Conservation (phyloP, 2,888 invertebrate species). For the Conchocele bisecta region DNA sequence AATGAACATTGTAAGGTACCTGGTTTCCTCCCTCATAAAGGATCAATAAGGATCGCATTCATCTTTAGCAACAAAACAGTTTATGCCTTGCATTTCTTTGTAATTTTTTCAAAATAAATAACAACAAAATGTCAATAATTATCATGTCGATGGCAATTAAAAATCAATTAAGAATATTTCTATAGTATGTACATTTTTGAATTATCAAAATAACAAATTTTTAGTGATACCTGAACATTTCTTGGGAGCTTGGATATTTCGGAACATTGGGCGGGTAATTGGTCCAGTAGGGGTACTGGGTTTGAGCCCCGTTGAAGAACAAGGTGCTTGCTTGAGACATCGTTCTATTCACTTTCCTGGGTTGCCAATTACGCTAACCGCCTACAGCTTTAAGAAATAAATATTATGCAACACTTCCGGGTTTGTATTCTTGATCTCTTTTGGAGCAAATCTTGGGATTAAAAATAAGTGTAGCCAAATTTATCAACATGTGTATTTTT, state of each 20-base stretch:
- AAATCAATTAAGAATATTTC: too few relatives aligned
- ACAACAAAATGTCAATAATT: too few relatives aligned
- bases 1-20: too few relatives aligned
- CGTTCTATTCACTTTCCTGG: conserved; percentile 12
- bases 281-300: conserved; percentile 77
- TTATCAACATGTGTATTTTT: background rate
- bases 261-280: conserved; percentile 80
- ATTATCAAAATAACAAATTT: background rate
- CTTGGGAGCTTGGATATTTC: conserved; percentile 79
- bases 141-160: too few relatives aligned
- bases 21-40: too few relatives aligned
- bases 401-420: background rate
- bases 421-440: background rate
- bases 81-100: too few relatives aligned
- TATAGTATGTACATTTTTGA: too few relatives aligned
- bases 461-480: background rate
- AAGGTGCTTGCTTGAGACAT: conserved; percentile 73
- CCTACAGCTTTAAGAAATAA: conserved; percentile 41
- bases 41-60: too few relatives aligned
- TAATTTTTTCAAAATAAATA: too few relatives aligned
- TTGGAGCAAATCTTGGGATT: background rate
- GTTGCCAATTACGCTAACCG: conserved; percentile 60
- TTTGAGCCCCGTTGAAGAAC: conserved; percentile 73
- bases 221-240: conserved; percentile 78
- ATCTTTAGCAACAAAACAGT: too few relatives aligned